Percentiles rank a stretch among this genome's conserved stretches.
Evolutionary conservation across 2,888 invertebrate genomes (phyloP).

Genomic region (Papilio protenor): DNA sequence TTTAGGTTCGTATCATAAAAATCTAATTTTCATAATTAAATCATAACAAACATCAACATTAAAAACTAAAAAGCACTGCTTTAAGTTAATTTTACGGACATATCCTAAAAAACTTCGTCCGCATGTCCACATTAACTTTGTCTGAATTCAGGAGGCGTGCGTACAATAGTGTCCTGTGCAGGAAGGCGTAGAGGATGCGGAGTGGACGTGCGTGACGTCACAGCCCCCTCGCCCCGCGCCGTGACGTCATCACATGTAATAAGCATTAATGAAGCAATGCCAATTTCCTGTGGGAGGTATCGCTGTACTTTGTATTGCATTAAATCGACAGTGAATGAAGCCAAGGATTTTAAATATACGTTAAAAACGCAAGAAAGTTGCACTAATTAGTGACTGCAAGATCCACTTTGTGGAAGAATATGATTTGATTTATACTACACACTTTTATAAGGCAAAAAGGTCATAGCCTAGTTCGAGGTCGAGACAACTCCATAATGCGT

Average conservation of each 20-base stretch:
- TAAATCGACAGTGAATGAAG: neutral
- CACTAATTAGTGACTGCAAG: too few species aligned
- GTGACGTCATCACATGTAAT: slow-evolving; percentile 46
- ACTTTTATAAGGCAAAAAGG: too few species aligned
- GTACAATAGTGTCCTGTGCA: slow-evolving; percentile 45
- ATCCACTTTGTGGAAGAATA: too few species aligned
- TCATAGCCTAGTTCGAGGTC: too few species aligned
- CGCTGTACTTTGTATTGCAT: slow-evolving; percentile 4
- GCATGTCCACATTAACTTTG: slow-evolving; percentile 8
- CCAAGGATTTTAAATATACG: neutral
- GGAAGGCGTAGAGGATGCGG: slow-evolving; percentile 47
- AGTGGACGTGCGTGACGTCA: slow-evolving; percentile 49
- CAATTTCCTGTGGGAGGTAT: slow-evolving; percentile 21
- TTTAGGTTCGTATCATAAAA: too few species aligned
- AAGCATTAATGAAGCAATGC: slow-evolving; percentile 35
- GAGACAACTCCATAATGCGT: too few species aligned
- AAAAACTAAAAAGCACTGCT: too few species aligned
- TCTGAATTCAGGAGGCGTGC: slow-evolving; percentile 44
- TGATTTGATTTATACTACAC: too few species aligned
- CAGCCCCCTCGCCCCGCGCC: slow-evolving; percentile 43
- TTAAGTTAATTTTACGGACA: neutral
- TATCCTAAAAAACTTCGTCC: slow-evolving; percentile 10
- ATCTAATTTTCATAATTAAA: too few species aligned
- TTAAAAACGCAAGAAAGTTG: neutral
- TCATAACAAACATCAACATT: too few species aligned